phyloP scores from a whole-genome alignment of 2,113 vertebrate species.

The Hydrolagus affinis region DNA sequence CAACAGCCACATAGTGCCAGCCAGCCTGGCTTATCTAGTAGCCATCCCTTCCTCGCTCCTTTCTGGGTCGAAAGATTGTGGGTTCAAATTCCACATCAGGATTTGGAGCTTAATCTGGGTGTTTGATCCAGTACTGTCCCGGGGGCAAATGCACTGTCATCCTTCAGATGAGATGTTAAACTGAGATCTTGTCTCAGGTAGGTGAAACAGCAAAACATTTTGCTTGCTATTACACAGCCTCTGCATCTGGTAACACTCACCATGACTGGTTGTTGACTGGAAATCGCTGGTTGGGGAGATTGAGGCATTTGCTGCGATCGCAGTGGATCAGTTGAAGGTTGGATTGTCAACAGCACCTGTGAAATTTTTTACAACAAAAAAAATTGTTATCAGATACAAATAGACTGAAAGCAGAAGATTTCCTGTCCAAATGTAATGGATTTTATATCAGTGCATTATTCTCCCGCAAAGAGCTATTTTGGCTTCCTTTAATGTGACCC shows the following conservation, averaged over 20 bases:
- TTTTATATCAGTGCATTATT: neutral
- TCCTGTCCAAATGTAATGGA: neutral
- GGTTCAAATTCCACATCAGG: no score
- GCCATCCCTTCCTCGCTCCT: neutral
- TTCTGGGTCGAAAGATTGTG: neutral
- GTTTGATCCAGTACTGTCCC: neutral
- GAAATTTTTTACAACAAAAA: neutral
- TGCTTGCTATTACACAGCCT: no score
- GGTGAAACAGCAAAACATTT: no score
- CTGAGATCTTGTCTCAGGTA: no score
- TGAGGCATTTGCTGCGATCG: slow-evolving; percentile 25
- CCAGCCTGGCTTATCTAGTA: neutral
- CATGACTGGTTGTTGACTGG: slow-evolving; percentile 64
- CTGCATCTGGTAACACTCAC: slow-evolving; percentile 46
- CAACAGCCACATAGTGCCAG: neutral
- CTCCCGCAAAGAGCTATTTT: no score
- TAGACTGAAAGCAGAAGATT: neutral
- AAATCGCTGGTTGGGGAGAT: slow-evolving; percentile 54
- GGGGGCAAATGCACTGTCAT: no score
- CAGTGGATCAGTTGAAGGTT: neutral
- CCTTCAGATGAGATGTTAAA: no score
- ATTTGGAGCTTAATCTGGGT: neutral
- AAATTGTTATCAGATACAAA: neutral
- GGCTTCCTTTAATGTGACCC: no score
- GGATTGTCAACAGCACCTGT: neutral